phyloP scores from a whole-genome alignment of 2,113 vertebrate species.

The Calypte anna region DNA sequence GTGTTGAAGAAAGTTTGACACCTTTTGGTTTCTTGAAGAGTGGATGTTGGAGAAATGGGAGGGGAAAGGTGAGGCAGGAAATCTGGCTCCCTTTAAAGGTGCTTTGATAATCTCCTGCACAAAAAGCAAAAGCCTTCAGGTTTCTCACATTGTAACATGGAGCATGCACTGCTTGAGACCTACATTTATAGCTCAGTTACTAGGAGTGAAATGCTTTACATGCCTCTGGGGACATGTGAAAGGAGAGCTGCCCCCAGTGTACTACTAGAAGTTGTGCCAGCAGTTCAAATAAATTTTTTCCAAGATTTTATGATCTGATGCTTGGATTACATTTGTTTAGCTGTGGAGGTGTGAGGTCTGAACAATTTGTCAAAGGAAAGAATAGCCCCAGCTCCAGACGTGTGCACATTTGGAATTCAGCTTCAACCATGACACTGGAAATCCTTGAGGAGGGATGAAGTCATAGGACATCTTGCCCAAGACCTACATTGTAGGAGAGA shows the following conservation, averaged over 20 bases:
- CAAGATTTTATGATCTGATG: constrained; percentile 53
- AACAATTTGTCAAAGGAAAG: constrained; percentile 33
- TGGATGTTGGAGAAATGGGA: constrained; percentile 10
- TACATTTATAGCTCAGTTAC: constrained; percentile 40
- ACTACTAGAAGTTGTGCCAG: constrained; percentile 15
- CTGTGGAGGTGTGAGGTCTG: constrained; percentile 52
- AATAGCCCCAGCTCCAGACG: background rate
- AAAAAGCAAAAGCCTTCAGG: constrained; percentile 44
- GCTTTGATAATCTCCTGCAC: constrained; percentile 49
- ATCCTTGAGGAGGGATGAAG: background rate
- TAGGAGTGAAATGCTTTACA: constrained; percentile 56
- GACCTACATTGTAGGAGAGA: background rate
- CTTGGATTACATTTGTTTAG: constrained; percentile 53
- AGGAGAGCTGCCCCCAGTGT: constrained; percentile 32
- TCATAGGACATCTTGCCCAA: background rate
- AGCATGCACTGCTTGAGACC: background rate
- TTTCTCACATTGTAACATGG: constrained; percentile 19
- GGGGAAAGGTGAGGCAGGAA: constrained; percentile 24
- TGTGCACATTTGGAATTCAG: constrained; percentile 24
- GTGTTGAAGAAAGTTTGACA: constrained; percentile 35
- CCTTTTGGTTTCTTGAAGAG: constrained; percentile 24
- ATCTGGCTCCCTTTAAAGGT: constrained; percentile 11
- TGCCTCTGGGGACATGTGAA: constrained; percentile 12
- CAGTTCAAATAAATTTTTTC: constrained; percentile 46
- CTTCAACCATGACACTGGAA: background rate